Evolutionary conservation across 2,888 invertebrate genomes (phyloP).

Genomic region (Icerya purchasi): DNA sequence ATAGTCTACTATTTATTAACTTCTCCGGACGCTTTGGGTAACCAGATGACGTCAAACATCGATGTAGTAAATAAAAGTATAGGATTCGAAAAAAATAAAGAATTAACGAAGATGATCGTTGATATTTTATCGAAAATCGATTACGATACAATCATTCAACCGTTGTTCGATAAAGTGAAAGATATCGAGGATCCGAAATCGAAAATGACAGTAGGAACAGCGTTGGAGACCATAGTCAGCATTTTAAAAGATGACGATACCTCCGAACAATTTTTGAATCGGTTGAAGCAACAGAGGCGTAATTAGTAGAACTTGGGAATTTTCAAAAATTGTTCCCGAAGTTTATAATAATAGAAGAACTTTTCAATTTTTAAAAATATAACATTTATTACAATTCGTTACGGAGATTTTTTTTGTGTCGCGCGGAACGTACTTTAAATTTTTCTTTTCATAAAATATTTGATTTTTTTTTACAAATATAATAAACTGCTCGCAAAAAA

Average conservation of each 20-base stretch:
- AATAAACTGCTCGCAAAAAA: too few relatives aligned
- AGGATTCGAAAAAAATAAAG: background rate
- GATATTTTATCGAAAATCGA: slow-evolving; percentile 24
- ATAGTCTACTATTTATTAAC: background rate
- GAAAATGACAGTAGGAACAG: background rate
- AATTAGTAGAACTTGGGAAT: too few relatives aligned
- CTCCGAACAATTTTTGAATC: background rate
- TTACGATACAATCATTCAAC: background rate
- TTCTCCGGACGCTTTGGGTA: background rate
- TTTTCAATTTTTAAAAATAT: too few relatives aligned
- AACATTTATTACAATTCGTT: too few relatives aligned
- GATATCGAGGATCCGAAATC: background rate
- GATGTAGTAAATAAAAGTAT: background rate
- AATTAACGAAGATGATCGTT: background rate
- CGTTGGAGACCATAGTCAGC: background rate
- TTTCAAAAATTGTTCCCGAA: too few relatives aligned
- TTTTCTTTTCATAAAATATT: too few relatives aligned
- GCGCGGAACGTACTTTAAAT: too few relatives aligned
- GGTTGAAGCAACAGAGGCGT: background rate
- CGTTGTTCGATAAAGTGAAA: slow-evolving; percentile 23
- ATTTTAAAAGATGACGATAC: background rate
- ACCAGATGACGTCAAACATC: background rate
- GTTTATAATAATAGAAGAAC: too few relatives aligned
- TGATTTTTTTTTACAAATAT: too few relatives aligned
- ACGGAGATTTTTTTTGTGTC: too few relatives aligned